Conservation (phyloP, 2,113 vertebrate species). For the Cyphomyrus plagiostoma region DNA sequence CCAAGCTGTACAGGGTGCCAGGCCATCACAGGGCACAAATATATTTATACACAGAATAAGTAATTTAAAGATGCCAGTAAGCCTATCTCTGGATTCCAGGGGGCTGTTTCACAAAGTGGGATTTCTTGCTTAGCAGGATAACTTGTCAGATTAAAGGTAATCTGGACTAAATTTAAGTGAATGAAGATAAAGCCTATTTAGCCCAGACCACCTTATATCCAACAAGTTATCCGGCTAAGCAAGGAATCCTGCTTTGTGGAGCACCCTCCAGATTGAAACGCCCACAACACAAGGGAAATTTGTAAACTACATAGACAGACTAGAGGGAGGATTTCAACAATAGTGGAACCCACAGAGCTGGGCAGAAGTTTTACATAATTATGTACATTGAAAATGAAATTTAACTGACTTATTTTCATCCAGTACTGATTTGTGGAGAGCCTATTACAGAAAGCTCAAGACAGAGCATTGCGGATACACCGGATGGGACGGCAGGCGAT, state of each 20-base stretch:
- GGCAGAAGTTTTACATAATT: not conserved
- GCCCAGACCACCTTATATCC: no score
- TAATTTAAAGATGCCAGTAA: not conserved
- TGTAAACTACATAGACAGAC: not conserved
- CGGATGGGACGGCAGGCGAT: not conserved
- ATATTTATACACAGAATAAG: not conserved
- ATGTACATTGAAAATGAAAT: not conserved
- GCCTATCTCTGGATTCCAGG: not conserved
- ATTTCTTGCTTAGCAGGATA: no score
- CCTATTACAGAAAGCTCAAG: not conserved
- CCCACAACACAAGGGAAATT: not conserved
- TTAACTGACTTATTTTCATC: not conserved
- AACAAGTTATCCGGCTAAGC: no score
- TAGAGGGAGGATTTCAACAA: not conserved
- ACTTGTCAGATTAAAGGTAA: no score
- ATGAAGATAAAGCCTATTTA: no score
- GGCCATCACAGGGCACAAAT: not conserved
- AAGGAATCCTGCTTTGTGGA: no score
- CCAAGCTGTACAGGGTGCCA: not conserved
- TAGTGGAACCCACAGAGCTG: not conserved
- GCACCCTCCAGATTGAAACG: not conserved
- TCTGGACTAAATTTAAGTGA: no score
- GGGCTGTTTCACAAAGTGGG: no score
- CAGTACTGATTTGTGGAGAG: not conserved
- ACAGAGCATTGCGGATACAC: rapidly evolving